Evolutionary conservation across 2,113 vertebrate species (phyloP), one percentile per base, ranked within the genome.

Genomic region (Orthochromis indermauri): DNA sequence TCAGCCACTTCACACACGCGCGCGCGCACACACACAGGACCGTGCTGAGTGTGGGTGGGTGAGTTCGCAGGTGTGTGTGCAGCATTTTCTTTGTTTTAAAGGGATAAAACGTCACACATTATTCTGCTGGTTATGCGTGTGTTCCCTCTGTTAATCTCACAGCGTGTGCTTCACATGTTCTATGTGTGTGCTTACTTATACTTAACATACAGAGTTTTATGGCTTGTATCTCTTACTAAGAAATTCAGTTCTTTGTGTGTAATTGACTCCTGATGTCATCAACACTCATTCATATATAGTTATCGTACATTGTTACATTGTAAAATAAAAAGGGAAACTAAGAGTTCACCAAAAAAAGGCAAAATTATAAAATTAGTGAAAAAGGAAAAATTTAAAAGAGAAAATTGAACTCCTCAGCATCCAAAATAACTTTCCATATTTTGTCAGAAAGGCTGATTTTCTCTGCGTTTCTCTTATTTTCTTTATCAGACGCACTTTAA

Each of bases 1-100:
- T 92, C 94, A 93, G 89, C 86, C 94, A 95, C 92, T 94, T 93
- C 89, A 90, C 90, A 21, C 84, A 8, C 17, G 5, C 13, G 10
- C 9, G 35, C 10, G 10, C 24, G 81, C 26, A 83, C 79, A 81
- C 78, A 83, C 79, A 81, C 78, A 37, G 4, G 35, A 21, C 63
- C 10, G 66, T 86, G 54, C 81, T 89, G 63, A 89, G 73, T 92
- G 80, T 73, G 66, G 49, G 35, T 51, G 63, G 47, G 33, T 40
- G 12, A 28, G 9, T 7, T 82, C 10, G 26, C 45, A 49, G 45
- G 31, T 49, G 78, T 82, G 54, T n/a, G 28, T 51, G 53, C 24
- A 76, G 24, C 4, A 0, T n/a, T 45, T 73, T 49, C 10, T n/a
- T 49, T 49, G 71, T 31, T 51, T 4, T 51, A 78, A 31, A 0